These are phyloP conservation scores for Chamaea fasciata DNA, from an alignment of 2,113 vertebrate species.

Conservation along the genomic window DNA sequence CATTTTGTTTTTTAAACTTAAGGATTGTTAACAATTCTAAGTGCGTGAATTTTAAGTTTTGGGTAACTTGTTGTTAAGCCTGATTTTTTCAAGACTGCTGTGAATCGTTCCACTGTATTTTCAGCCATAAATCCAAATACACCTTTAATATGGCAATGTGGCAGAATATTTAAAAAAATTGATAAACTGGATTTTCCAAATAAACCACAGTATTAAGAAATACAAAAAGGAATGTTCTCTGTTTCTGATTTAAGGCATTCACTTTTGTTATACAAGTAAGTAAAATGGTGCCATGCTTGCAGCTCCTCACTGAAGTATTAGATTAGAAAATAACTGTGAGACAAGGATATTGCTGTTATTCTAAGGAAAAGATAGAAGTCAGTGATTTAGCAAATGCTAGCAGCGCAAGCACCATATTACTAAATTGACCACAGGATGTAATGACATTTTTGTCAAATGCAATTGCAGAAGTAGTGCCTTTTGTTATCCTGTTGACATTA, in stretches of 20 bases:
- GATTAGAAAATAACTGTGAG: constrained; percentile 69
- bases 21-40: background rate
- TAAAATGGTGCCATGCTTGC: background rate
- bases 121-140: background rate
- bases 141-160: background rate
- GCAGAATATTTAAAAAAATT: background rate
- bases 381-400: constrained; percentile 72
- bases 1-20: background rate
- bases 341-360: constrained; percentile 52
- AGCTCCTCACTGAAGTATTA: constrained; percentile 52
- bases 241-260: constrained; percentile 1
- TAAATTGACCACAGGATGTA: constrained; percentile 33
- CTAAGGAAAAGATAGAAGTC: constrained; percentile 64
- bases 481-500: constrained; percentile 1
- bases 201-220: background rate
- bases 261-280: background rate
- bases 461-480: constrained; percentile 36
- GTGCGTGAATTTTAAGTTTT: background rate
- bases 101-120: background rate
- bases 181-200: background rate
- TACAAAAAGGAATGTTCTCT: background rate
- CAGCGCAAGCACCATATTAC: constrained; percentile 37
- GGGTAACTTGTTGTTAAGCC: background rate
- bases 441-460: constrained; percentile 61
- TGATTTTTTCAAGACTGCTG: background rate